Percentiles rank a stretch among this genome's conserved stretches.
Evolutionary conservation across 2,888 invertebrate genomes (phyloP).

Genomic region (Drosophila melanocephala): DNA sequence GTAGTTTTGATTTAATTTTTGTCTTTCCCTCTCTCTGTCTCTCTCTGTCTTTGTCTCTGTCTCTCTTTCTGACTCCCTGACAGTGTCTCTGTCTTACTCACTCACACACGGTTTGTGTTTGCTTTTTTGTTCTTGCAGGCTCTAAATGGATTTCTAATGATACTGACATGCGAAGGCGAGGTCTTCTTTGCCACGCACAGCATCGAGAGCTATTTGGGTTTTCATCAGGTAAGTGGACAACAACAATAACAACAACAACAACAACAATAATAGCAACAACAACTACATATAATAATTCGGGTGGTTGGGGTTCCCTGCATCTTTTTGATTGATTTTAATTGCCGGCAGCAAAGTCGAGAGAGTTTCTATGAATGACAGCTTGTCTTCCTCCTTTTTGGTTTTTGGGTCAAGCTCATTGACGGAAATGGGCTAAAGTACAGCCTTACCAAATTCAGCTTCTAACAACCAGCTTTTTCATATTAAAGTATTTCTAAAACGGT

Average conservation of each 20-base stretch:
- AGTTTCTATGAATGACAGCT: slow-evolving; percentile 48
- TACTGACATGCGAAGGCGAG: slow-evolving; percentile 99
- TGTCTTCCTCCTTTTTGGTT: slow-evolving; percentile 19
- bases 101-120: slow-evolving; percentile 23
- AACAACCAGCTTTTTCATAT: background rate
- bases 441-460: slow-evolving; percentile 9
- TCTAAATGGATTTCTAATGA: slow-evolving; percentile 99
- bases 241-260: slow-evolving; percentile 20
- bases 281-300: slow-evolving; percentile 5
- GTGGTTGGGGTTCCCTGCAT: slow-evolving; percentile 23
- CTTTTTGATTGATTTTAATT: slow-evolving; percentile 78
- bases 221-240: slow-evolving; percentile 95
- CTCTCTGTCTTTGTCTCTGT: background rate
- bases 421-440: slow-evolving; percentile 49
- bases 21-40: slow-evolving; percentile 7
- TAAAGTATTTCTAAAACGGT: background rate
- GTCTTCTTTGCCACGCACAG: slow-evolving; percentile 99
- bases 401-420: slow-evolving; percentile 70
- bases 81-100: background rate
- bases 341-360: slow-evolving; percentile 29
- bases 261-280: slow-evolving; percentile 6
- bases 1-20: slow-evolving; percentile 76
- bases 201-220: slow-evolving; percentile 99
- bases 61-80: background rate
- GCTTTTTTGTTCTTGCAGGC: slow-evolving; percentile 89